phyloP scores from a whole-genome alignment of 1,140 invertebrate species.

The Metopolophium dirhodum region DNA sequence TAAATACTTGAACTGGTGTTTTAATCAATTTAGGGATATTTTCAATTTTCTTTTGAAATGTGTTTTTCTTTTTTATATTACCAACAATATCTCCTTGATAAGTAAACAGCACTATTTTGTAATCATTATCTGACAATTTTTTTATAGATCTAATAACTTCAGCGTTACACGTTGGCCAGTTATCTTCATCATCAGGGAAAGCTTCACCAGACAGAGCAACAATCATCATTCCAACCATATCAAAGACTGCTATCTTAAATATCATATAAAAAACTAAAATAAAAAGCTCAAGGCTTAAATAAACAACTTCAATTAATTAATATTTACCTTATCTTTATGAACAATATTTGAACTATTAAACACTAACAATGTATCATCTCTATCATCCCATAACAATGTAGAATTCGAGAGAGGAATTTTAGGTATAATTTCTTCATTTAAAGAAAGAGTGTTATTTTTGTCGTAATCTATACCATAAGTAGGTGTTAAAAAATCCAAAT shows the following conservation, averaged over 20 bases:
- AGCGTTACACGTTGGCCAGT: slow-evolving; percentile 84
- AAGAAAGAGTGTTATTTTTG: background rate
- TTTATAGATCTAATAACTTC: slow-evolving; percentile 76
- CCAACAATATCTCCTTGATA: slow-evolving; percentile 80
- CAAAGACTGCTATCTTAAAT: slow-evolving; percentile 85
- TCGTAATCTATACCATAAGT: slow-evolving; percentile 58
- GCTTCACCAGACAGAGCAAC: slow-evolving; percentile 88
- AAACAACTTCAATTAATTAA: background rate
- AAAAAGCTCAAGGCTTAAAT: background rate
- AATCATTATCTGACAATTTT: slow-evolving; percentile 72
- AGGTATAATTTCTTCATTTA: background rate
- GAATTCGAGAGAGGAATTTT: background rate
- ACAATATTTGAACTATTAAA: background rate
- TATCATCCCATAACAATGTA: background rate
- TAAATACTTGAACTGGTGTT: slow-evolving; percentile 83
- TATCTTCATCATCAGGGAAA: slow-evolving; percentile 82
- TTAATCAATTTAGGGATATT: slow-evolving; percentile 75
- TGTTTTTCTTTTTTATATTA: slow-evolving; percentile 71
- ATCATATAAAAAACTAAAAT: slow-evolving; percentile 45
- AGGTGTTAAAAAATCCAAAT: slow-evolving; percentile 71
- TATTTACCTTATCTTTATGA: slow-evolving; percentile 37
- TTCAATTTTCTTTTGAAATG: slow-evolving; percentile 84
- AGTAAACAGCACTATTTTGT: slow-evolving; percentile 90
- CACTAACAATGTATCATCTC: slow-evolving; percentile 18
- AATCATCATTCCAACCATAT: slow-evolving; percentile 96